Percentiles rank a stretch among this genome's conserved stretches.
Conservation (phyloP, 2,797 vertebrate genomes). For the Pogonophryne albipinna region DNA sequence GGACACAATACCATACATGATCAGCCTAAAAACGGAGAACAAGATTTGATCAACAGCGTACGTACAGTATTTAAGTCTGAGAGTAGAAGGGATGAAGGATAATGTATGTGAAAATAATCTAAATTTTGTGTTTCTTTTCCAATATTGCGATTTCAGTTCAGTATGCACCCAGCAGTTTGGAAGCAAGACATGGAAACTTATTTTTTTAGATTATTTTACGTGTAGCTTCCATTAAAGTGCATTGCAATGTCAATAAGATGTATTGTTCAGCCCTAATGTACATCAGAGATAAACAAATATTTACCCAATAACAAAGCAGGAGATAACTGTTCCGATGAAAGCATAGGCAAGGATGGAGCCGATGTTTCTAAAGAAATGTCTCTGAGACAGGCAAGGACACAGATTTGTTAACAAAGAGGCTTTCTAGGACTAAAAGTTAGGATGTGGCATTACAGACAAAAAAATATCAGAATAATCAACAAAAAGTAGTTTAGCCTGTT, state of each 20-base stretch:
- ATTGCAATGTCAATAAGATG: no score
- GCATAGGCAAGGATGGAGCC: constrained; percentile 96
- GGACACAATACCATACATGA: constrained; percentile 93
- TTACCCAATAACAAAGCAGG: constrained; percentile 96
- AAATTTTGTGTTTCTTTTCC: no score
- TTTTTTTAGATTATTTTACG: no score
- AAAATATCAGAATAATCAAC: background rate
- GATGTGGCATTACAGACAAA: background rate
- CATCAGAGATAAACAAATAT: constrained; percentile 32
- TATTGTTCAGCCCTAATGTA: no score
- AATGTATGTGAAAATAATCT: no score
- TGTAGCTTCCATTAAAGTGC: no score
- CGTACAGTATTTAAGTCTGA: background rate
- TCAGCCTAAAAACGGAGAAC: constrained; percentile 80
- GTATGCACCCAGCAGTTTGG: no score
- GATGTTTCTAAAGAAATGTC: constrained; percentile 98
- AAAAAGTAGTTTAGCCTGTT: background rate
- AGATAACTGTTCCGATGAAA: constrained; percentile 95
- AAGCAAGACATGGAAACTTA: no score
- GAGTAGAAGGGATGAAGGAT: background rate
- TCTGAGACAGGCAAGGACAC: constrained; percentile 79
- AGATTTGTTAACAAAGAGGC: constrained; percentile 1
- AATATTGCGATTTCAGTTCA: no score
- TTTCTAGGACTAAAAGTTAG: background rate
- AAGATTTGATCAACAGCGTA: background rate